Conservation (phyloP, 2,113 vertebrate genomes). For the Leuciscus idus region DNA sequence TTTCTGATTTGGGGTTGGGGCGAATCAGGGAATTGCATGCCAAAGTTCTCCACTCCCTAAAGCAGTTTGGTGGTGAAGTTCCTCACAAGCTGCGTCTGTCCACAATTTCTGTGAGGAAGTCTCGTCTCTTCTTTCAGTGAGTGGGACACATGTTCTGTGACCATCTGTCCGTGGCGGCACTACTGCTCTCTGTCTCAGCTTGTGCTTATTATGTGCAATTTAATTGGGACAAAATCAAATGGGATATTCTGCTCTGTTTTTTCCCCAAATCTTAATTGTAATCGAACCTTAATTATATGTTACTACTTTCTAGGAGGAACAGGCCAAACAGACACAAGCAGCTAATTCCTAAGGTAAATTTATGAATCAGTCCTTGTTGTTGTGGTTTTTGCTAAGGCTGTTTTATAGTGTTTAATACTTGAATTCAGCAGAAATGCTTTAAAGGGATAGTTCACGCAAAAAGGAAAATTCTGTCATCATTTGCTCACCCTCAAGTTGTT, state of each 20-base stretch:
- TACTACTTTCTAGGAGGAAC: slow-evolving; percentile 80
- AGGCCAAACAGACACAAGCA: slow-evolving; percentile 86
- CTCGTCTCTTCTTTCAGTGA: slow-evolving; percentile 80
- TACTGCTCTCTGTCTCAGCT: slow-evolving; percentile 6
- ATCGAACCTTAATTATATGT: not conserved
- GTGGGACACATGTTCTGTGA: slow-evolving; percentile 54
- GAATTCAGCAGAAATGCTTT: too few relatives aligned
- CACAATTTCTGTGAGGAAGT: slow-evolving; percentile 76
- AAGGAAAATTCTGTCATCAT: too few relatives aligned
- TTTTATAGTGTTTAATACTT: not conserved
- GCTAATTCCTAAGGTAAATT: slow-evolving; percentile 92
- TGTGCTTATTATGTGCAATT: not conserved
- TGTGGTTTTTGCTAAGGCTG: not conserved
- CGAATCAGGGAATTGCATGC: slow-evolving; percentile 57
- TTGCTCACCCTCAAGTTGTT: too few relatives aligned
- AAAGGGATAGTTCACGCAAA: too few relatives aligned
- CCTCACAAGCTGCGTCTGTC: slow-evolving; percentile 82
- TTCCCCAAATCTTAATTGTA: slow-evolving; percentile 43
- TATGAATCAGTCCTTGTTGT: not conserved
- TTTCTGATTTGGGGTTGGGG: slow-evolving; percentile 27
- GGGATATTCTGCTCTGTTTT: slow-evolving; percentile 51
- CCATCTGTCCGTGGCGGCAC: slow-evolving; percentile 67
- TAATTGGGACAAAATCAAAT: not conserved
- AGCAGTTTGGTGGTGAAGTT: slow-evolving; percentile 82
- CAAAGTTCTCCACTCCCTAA: slow-evolving; percentile 78